These are phyloP conservation scores for Conchocele bisecta DNA, from an alignment of 2,888 invertebrate genomes.

Conservation along the genomic window DNA sequence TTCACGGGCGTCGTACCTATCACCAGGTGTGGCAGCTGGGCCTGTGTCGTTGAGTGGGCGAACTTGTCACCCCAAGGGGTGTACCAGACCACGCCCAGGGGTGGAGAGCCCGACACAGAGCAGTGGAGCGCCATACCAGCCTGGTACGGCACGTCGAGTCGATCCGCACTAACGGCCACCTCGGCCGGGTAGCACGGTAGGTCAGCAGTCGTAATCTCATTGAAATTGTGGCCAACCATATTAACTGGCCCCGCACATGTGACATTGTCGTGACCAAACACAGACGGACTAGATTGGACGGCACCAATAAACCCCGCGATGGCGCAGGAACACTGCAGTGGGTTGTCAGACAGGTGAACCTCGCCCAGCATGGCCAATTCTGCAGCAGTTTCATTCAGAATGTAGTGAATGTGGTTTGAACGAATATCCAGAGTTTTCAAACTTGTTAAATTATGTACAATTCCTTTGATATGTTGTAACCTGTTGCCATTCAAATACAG, in stretches of 20 bases:
- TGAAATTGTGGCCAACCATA: conserved; percentile 44
- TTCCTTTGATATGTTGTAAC: conserved; percentile 26
- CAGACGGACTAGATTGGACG: conserved; percentile 23
- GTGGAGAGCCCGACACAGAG: conserved; percentile 58
- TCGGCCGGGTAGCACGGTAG: conserved; percentile 65
- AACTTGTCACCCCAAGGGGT: conserved; percentile 72
- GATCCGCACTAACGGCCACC: conserved; percentile 44
- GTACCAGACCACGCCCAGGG: conserved; percentile 70
- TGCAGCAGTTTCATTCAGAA: conserved; percentile 35
- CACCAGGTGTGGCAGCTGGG: conserved; percentile 30
- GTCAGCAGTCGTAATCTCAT: conserved; percentile 31
- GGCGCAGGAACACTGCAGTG: conserved; percentile 76
- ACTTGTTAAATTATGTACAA: conserved; percentile 38
- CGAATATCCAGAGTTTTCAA: conserved; percentile 43
- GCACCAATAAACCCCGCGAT: conserved; percentile 51
- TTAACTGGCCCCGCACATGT: conserved; percentile 59
- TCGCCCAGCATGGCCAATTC: conserved; percentile 36
- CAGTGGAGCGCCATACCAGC: conserved; percentile 62
- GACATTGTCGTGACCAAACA: conserved; percentile 40
- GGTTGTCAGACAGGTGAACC: conserved; percentile 64
- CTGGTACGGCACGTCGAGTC: conserved; percentile 35
- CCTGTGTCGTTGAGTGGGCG: conserved; percentile 45
- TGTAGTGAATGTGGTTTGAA: conserved; percentile 51
- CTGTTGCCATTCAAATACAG: conserved; percentile 57
- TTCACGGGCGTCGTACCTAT: conserved; percentile 14